phyloP scores from a whole-genome alignment of 2,797 vertebrate species.

The Morelia viridis region DNA sequence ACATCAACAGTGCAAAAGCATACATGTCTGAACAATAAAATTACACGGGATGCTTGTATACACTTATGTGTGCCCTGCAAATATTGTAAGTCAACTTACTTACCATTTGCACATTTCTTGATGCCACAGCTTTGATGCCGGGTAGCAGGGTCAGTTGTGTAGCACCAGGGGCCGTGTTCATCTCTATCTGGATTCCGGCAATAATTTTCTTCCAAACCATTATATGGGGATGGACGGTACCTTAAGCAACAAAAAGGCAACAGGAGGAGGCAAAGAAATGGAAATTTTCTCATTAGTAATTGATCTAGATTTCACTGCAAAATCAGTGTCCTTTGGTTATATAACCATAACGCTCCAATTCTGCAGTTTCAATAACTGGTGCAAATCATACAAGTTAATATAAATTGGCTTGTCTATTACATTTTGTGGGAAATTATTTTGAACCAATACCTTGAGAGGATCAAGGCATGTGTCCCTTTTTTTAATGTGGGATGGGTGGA shows the following conservation, averaged over 20 bases:
- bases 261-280: neutral
- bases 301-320: neutral
- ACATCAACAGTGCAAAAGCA: neutral
- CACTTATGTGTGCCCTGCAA: neutral
- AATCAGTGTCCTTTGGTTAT: neutral
- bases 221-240: conserved; percentile 81
- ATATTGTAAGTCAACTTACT: conserved; percentile 16
- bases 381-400: neutral
- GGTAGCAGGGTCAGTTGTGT: conserved; percentile 82
- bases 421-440: neutral
- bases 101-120: conserved; percentile 90
- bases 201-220: conserved; percentile 90
- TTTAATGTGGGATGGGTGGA: neutral
- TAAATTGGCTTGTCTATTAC: neutral
- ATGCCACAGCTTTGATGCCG: conserved; percentile 90
- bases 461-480: neutral
- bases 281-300: neutral
- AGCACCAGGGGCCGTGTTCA: conserved; percentile 90
- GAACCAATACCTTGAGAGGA: neutral
- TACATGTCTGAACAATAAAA: neutral
- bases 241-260: conserved; percentile 65
- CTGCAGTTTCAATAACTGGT: neutral
- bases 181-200: conserved; percentile 93
- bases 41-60: neutral
- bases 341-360: neutral